phyloP scores from a whole-genome alignment of 2,888 invertebrate genomes.

The Micoletzkya japonica region DNA sequence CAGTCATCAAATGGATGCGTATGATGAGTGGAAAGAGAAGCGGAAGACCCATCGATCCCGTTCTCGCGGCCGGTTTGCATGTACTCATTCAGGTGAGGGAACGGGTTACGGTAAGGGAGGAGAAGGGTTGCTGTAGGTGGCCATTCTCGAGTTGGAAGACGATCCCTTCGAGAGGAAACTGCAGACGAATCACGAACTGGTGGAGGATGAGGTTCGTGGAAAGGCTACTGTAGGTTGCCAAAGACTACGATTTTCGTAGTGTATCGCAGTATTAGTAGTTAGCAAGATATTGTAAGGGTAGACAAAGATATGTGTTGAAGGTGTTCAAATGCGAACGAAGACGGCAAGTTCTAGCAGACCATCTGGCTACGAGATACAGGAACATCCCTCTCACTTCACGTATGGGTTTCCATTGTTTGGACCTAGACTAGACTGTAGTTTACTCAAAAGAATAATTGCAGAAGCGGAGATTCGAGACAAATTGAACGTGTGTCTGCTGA shows the following conservation, averaged over 20 bases:
- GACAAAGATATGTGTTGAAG: constrained; percentile 33
- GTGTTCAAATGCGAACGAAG: constrained; percentile 89
- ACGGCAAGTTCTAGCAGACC: constrained; percentile 83
- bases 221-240: background rate
- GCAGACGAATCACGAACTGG: constrained; percentile 88
- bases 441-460: too few species aligned
- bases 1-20: constrained; percentile 90
- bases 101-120: background rate
- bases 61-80: constrained; percentile 83
- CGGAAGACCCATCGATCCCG: constrained; percentile 74
- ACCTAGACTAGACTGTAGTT: too few species aligned
- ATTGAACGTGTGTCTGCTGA: constrained; percentile 81
- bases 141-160: constrained; percentile 88
- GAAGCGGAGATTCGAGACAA: constrained; percentile 75
- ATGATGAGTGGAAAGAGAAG: constrained; percentile 71
- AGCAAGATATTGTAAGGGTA: too few species aligned
- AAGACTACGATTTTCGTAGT: background rate
- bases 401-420: too few species aligned
- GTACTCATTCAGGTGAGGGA: constrained; percentile 78
- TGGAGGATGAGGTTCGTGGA: constrained; percentile 84
- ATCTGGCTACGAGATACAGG: constrained; percentile 80
- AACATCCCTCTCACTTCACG: constrained; percentile 75
- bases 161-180: constrained; percentile 87
- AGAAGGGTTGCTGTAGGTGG: constrained; percentile 70
- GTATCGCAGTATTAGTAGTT: too few species aligned